These are phyloP conservation scores for Nomada flava DNA, from an alignment of 2,888 invertebrate species.

Conservation along the genomic window DNA sequence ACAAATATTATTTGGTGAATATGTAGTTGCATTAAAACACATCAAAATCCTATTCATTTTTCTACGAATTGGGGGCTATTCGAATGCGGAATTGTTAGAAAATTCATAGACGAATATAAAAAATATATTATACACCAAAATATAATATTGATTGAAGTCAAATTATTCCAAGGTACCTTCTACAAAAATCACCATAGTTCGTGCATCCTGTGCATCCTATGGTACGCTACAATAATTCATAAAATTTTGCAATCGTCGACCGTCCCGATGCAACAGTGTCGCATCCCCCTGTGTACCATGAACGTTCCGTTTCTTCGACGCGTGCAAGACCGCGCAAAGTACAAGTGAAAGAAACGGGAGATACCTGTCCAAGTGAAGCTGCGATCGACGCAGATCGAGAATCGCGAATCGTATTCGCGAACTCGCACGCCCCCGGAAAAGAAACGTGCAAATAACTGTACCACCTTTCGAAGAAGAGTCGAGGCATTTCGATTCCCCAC, in stretches of 20 bases:
- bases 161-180: too few relatives aligned
- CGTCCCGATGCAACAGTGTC: constrained; percentile 48
- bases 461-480: not conserved
- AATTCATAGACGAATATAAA: too few relatives aligned
- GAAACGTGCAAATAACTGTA: constrained; percentile 22
- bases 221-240: constrained; percentile 60
- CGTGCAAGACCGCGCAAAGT: constrained; percentile 15
- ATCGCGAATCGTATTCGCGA: constrained; percentile 2
- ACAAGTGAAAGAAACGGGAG: constrained; percentile 23
- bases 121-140: too few relatives aligned
- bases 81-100: too few relatives aligned
- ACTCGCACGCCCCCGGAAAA: not conserved
- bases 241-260: constrained; percentile 61
- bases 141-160: too few relatives aligned
- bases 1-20: too few relatives aligned
- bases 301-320: constrained; percentile 47
- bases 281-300: constrained; percentile 53
- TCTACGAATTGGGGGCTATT: too few relatives aligned
- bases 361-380: constrained; percentile 16
- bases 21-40: too few relatives aligned
- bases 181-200: constrained; percentile 11
- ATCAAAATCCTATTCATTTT: too few relatives aligned
- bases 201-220: constrained; percentile 43
- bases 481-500: not conserved
- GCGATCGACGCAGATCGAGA: constrained; percentile 15